Evolutionary conservation across 1,140 invertebrate species (phyloP).

Genomic region (Drosophila insularis): DNA sequence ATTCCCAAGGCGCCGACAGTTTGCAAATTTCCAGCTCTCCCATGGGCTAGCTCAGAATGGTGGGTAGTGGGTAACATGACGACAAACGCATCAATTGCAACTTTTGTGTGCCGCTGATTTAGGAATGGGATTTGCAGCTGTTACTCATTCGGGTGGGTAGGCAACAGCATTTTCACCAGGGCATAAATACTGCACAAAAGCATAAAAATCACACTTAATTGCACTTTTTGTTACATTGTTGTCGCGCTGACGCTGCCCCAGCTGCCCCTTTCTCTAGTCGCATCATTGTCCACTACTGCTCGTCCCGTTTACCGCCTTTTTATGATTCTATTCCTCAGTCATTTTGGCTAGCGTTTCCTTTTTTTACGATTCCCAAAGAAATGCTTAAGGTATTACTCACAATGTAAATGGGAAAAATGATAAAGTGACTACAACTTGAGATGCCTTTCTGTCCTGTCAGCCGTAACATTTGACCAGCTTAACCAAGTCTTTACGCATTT

Average conservation of each 20-base stretch:
- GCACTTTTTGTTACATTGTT: conserved; percentile 70
- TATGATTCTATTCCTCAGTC: conserved; percentile 16
- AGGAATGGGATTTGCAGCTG: conserved; percentile 11
- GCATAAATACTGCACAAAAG: conserved; percentile 60
- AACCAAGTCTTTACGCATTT: not conserved
- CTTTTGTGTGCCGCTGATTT: conserved; percentile 56
- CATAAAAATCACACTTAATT: conserved; percentile 75
- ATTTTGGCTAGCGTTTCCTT: conserved; percentile 26
- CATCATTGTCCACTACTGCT: conserved; percentile 20
- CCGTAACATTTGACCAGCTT: not conserved
- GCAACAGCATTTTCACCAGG: conserved; percentile 31
- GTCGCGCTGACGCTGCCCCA: conserved; percentile 1
- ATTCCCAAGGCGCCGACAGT: conserved; percentile 52
- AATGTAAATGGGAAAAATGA: conserved; percentile 1
- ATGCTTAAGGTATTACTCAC: not conserved
- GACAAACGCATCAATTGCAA: conserved; percentile 56
- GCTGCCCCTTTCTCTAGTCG: conserved; percentile 15
- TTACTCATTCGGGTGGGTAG: conserved; percentile 7
- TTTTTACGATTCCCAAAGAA: not conserved
- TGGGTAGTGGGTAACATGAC: not conserved
- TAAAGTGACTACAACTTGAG: not conserved
- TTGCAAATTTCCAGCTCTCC: conserved; percentile 46
- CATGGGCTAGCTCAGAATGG: not conserved
- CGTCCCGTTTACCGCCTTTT: conserved; percentile 8
- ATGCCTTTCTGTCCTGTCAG: not conserved